phyloP scores from a whole-genome alignment of 2,113 vertebrate genomes.

The Eretmochelys imbricata region DNA sequence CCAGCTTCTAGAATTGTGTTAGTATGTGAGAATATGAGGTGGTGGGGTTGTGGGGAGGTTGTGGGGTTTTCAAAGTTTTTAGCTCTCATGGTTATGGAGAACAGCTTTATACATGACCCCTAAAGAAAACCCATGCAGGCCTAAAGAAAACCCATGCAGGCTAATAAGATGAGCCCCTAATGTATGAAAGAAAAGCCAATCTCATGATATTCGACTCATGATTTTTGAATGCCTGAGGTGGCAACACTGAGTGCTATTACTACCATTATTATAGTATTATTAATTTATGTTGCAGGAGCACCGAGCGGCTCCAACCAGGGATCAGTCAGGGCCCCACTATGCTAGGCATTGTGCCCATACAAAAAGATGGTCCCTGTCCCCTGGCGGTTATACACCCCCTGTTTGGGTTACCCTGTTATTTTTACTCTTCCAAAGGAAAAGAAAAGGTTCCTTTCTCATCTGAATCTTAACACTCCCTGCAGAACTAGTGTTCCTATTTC shows the following conservation, averaged over 20 bases:
- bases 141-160: background rate
- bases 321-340: background rate
- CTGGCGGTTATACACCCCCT: fast-evolving
- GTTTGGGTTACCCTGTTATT: fast-evolving
- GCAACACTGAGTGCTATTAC: background rate
- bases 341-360: background rate
- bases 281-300: background rate
- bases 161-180: background rate
- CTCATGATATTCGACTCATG: background rate
- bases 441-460: background rate
- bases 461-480: no score
- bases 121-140: background rate
- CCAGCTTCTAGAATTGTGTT: no score
- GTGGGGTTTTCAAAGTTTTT: background rate
- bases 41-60: no score
- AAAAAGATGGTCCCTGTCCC: fast-evolving
- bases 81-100: background rate
- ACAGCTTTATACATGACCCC: background rate
- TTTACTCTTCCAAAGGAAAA: background rate
- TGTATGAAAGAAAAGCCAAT: background rate
- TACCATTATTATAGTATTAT: background rate
- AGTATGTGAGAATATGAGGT: background rate
- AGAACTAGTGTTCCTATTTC: fast-evolving
- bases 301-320: background rate
- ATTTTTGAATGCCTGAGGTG: background rate